Evolutionary conservation across 2,113 vertebrate species (phyloP).

Genomic region (Antigone vipio): DNA sequence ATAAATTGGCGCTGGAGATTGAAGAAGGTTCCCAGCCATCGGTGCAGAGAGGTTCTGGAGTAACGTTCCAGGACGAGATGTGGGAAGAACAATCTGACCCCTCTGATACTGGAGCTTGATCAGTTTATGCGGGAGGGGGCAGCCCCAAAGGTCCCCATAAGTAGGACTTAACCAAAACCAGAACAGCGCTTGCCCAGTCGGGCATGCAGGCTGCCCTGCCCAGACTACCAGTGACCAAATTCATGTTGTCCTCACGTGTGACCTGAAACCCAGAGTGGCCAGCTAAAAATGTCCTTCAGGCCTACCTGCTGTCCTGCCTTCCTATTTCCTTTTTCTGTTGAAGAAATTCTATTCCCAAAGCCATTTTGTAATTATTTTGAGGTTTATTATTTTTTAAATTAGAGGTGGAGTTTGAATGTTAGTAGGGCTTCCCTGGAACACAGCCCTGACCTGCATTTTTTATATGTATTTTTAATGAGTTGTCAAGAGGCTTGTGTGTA

Average conservation of each 20-base stretch:
- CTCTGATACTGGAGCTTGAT: not conserved
- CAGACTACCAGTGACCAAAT: not conserved
- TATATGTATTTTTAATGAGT: constrained; percentile 28
- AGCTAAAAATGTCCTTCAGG: not conserved
- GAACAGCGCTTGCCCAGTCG: not conserved
- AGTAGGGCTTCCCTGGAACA: not conserved
- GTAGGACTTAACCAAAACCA: not conserved
- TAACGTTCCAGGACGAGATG: not conserved
- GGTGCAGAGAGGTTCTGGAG: not conserved
- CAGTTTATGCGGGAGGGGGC: accelerated
- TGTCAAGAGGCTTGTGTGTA: not conserved
- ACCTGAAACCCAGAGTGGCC: not conserved
- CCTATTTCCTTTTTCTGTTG: not conserved
- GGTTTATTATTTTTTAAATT: not conserved
- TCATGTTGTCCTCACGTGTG: not conserved
- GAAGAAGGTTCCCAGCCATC: not conserved
- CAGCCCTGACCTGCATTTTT: not conserved
- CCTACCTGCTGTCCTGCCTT: not conserved
- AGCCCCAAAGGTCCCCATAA: not conserved
- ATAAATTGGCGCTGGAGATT: not conserved
- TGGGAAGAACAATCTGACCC: not conserved
- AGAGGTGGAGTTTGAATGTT: not conserved
- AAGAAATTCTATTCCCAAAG: not conserved
- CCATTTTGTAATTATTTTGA: not conserved
- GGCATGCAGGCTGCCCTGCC: not conserved